Evolutionary conservation across 2,113 vertebrate species (phyloP).

Genomic region (Neolamprologus cancellatus): DNA sequence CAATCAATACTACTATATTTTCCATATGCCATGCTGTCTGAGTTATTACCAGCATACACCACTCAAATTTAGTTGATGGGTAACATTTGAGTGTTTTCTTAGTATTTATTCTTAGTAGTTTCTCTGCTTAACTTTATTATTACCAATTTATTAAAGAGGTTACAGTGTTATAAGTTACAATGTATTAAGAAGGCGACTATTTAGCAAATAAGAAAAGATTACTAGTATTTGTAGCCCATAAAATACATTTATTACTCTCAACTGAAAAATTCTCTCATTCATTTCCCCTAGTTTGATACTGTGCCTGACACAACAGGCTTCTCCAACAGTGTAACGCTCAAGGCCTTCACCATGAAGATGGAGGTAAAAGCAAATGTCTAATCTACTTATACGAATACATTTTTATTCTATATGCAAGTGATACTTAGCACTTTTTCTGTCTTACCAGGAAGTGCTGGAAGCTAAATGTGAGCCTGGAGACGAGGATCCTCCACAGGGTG

Average conservation of each 20-base stretch:
- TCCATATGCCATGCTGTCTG: not conserved
- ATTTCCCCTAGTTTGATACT: slow-evolving; percentile 81
- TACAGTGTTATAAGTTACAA: not conserved
- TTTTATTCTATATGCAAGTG: not conserved
- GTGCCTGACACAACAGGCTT: slow-evolving; percentile 81
- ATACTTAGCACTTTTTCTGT: not conserved
- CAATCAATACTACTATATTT: not conserved
- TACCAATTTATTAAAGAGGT: not conserved
- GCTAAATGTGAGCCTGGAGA: slow-evolving; percentile 73
- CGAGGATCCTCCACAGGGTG: slow-evolving; percentile 53
- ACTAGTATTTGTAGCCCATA: not conserved
- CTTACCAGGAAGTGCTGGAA: slow-evolving; percentile 76
- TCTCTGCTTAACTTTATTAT: not conserved
- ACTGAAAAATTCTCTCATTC: not conserved
- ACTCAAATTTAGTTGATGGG: not conserved
- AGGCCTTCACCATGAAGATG: slow-evolving; percentile 83
- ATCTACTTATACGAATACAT: not conserved
- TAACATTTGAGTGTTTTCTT: not conserved
- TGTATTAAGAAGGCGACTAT: not conserved
- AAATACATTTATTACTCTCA: not conserved
- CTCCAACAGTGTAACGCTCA: slow-evolving; percentile 86
- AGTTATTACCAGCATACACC: not conserved
- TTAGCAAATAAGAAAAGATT: not conserved
- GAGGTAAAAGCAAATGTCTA: slow-evolving; percentile 73
- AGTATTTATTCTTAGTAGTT: not conserved